These are phyloP conservation scores for Apantesis nais DNA, from an alignment of 2,888 invertebrate genomes.

Conservation along the genomic window DNA sequence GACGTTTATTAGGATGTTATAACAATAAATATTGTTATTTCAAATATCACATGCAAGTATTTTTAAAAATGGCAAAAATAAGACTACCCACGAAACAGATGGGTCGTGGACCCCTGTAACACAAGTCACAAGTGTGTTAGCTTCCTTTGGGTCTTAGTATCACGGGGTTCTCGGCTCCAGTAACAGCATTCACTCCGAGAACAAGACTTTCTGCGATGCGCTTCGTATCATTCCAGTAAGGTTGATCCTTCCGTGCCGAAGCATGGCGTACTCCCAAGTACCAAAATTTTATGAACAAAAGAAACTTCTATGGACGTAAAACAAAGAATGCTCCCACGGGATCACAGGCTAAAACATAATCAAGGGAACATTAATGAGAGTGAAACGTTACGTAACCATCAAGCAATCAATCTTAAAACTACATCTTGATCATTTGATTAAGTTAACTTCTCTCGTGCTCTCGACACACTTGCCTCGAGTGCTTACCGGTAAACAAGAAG, in stretches of 20 bases:
- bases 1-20: too few species aligned
- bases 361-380: constrained; percentile 52
- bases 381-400: constrained; percentile 59
- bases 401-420: constrained; percentile 66
- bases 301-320: neutral
- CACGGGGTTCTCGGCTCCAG: neutral
- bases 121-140: neutral
- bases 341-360: constrained; percentile 29
- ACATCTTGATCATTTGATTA: constrained; percentile 76
- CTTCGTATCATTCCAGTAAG: too few species aligned
- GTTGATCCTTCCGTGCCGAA: neutral
- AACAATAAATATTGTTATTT: too few species aligned
- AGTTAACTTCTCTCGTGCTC: constrained; percentile 56
- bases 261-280: too few species aligned
- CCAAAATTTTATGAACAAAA: neutral
- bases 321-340: constrained; percentile 34
- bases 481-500: constrained; percentile 35
- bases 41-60: too few species aligned
- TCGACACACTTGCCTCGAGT: constrained; percentile 37
- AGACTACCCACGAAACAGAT: neutral
- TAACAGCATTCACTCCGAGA: neutral
- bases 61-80: too few species aligned
- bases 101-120: neutral
- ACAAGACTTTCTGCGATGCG: neutral
- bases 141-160: neutral